phyloP scores from a whole-genome alignment of 1,140 invertebrate genomes.

The Drosophila teissieri region DNA sequence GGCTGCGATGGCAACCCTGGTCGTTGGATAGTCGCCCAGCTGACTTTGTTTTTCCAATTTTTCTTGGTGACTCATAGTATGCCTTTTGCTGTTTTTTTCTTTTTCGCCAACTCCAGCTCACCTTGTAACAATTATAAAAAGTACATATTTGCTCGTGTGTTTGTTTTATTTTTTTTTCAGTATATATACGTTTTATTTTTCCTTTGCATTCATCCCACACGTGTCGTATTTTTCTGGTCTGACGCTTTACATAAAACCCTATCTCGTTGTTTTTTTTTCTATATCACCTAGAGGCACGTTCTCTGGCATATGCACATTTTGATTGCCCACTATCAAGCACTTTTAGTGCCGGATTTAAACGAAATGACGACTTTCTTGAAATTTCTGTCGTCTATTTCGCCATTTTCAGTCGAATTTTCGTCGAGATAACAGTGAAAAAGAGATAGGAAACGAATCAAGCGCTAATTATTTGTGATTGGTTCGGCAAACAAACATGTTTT shows the following conservation, averaged over 20 bases:
- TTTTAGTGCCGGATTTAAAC: constrained; percentile 5
- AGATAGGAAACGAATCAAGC: constrained; percentile 10
- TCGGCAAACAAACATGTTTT: constrained; percentile 51
- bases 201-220: constrained; percentile 31
- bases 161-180: constrained; percentile 8
- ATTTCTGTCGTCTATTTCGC: constrained; percentile 36
- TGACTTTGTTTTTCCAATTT: constrained; percentile 20
- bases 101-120: constrained; percentile 32
- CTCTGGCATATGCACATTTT: constrained; percentile 11
- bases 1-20: constrained; percentile 20
- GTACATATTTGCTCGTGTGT: constrained; percentile 17
- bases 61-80: constrained; percentile 38
- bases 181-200: neutral
- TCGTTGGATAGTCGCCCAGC: constrained; percentile 20
- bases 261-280: constrained; percentile 1
- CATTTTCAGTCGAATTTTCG: constrained; percentile 34
- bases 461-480: constrained; percentile 51
- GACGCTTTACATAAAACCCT: constrained; percentile 1
- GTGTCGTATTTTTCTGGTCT: constrained; percentile 14
- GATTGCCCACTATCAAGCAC: constrained; percentile 4
- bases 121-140: constrained; percentile 47
- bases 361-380: constrained; percentile 29
- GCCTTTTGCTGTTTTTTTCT: constrained; percentile 16
- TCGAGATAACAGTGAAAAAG: constrained; percentile 16
- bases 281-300: constrained; percentile 29